phyloP scores from a whole-genome alignment of 2,888 invertebrate species.

The Amphipyra tragopoginis region DNA sequence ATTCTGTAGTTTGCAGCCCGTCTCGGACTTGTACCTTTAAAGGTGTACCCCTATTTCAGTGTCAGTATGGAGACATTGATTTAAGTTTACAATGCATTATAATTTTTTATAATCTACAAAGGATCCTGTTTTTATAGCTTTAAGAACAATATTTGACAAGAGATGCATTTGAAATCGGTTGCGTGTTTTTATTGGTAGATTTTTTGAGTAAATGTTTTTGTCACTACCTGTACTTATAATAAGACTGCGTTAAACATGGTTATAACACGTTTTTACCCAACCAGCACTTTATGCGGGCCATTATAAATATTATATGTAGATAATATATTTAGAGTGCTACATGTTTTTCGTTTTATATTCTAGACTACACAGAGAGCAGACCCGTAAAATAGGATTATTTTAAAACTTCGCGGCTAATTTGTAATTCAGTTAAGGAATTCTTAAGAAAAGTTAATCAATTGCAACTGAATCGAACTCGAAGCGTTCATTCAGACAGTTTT shows the following conservation, averaged over 20 bases:
- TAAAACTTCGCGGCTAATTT: too few species aligned
- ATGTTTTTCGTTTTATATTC: too few species aligned
- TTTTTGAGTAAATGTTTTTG: constrained; percentile 4
- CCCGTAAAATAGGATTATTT: too few species aligned
- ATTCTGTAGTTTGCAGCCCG: too few species aligned
- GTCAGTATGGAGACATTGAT: constrained; percentile 58
- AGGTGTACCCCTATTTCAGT: constrained; percentile 39
- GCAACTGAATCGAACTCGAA: too few species aligned
- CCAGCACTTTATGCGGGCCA: neutral
- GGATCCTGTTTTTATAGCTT: constrained; percentile 10
- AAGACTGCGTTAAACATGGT: neutral
- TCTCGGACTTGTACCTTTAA: too few species aligned
- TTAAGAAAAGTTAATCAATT: too few species aligned
- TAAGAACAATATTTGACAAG: constrained; percentile 20
- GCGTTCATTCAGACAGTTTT: too few species aligned
- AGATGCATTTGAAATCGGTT: constrained; percentile 52
- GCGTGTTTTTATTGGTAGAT: constrained; percentile 7
- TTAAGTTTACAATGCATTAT: constrained; percentile 29
- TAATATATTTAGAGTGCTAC: too few species aligned
- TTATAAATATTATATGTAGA: neutral
- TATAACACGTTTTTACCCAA: constrained; percentile 1
- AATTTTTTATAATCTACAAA: constrained; percentile 2
- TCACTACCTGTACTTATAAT: neutral
- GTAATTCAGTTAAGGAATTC: too few species aligned
- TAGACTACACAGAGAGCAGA: too few species aligned